A percentile compares a stretch with the other conserved stretches of the same genome.
These are phyloP conservation scores for Sicus ferrugineus DNA, from an alignment of 2,888 invertebrate species.

Conservation along the genomic window DNA sequence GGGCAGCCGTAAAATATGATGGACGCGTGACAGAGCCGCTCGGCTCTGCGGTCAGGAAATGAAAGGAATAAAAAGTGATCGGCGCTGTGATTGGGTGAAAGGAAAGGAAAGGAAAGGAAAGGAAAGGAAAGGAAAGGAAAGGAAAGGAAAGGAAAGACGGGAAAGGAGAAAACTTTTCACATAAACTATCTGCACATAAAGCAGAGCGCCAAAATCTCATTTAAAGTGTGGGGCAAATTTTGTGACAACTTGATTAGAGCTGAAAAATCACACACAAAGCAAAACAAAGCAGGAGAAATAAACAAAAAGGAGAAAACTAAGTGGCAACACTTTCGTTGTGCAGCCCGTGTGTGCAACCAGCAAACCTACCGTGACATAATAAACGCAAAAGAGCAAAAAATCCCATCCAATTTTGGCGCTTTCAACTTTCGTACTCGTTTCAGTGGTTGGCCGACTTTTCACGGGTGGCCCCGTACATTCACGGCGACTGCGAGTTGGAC, in stretches of 20 bases:
- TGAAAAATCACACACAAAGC: background rate
- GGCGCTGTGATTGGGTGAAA: background rate
- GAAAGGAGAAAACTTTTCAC: background rate
- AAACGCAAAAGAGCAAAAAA: slow-evolving; percentile 5
- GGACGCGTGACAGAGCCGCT: no score
- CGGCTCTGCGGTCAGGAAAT: no score
- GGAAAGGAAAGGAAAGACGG: background rate
- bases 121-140: background rate
- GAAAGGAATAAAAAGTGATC: background rate
- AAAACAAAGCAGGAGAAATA: background rate
- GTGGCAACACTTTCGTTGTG: background rate
- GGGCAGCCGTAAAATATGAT: no score
- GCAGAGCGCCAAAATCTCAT: no score
- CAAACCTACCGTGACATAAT: slow-evolving; percentile 3
- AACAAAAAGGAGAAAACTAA: background rate
- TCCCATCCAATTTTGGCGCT: slow-evolving; percentile 12
- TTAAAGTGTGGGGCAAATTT: no score
- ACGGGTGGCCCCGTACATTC: background rate
- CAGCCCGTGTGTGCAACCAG: background rate
- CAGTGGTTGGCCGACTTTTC: slow-evolving; percentile 5
- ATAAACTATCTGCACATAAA: background rate
- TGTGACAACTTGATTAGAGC: background rate
- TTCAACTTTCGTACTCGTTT: slow-evolving; percentile 20
- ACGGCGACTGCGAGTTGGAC: background rate
- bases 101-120: background rate